phyloP scores from a whole-genome alignment of 2,888 invertebrate species.

The Operophtera brumata region DNA sequence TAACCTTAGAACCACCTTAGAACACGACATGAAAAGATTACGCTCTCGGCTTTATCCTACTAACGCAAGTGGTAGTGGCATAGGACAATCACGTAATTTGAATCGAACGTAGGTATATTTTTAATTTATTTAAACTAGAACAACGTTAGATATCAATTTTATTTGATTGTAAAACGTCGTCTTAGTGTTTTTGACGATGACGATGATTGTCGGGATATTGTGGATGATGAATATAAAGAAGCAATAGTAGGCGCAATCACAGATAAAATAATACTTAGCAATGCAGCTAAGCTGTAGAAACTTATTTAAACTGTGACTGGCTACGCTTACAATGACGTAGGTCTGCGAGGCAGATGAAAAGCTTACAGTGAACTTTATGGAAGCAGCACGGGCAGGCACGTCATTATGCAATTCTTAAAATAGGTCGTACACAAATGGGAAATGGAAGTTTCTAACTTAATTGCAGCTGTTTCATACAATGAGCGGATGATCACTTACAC shows the following conservation, averaged over 20 bases:
- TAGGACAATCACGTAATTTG: background rate
- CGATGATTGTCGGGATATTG: background rate
- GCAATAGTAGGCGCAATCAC: too few species aligned
- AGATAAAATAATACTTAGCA: background rate
- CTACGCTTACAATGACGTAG: too few species aligned
- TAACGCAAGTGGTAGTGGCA: background rate
- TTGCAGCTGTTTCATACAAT: slow-evolving; percentile 51
- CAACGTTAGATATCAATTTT: too few species aligned
- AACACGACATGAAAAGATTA: background rate
- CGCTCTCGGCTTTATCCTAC: background rate
- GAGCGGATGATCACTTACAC: slow-evolving; percentile 57
- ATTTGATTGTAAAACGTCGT: too few species aligned
- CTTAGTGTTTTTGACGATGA: too few species aligned
- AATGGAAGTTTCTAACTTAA: slow-evolving; percentile 32
- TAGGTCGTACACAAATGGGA: slow-evolving; percentile 23
- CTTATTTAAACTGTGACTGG: too few species aligned
- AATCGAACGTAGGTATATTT: too few species aligned
- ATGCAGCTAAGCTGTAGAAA: too few species aligned
- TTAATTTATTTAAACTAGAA: too few species aligned
- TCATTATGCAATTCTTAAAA: slow-evolving; percentile 11
- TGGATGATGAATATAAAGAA: background rate
- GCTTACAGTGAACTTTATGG: background rate
- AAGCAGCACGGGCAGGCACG: background rate
- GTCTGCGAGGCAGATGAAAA: background rate
- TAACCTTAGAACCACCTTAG: background rate